A percentile compares a stretch with the other conserved stretches of the same genome.
Conservation (phyloP, 2,888 invertebrate species). For the Tetheella fluctuosa region DNA sequence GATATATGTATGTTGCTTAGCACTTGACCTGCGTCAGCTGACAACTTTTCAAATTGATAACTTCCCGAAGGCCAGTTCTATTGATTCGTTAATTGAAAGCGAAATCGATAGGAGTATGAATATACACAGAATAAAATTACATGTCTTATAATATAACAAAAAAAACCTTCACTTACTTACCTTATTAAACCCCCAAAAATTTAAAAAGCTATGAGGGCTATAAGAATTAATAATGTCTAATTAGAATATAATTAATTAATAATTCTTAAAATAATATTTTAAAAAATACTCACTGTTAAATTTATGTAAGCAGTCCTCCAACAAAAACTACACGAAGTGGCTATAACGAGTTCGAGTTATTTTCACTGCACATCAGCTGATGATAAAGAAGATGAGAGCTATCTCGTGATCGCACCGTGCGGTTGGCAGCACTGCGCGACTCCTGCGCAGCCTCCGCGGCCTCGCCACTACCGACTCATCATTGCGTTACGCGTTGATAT, state of each 20-base stretch:
- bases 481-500: conserved; percentile 31
- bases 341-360: conserved; percentile 47
- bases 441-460: conserved; percentile 72
- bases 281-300: conserved; percentile 46
- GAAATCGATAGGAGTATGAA: background rate
- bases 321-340: conserved; percentile 45
- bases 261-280: too few relatives aligned
- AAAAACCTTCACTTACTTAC: background rate
- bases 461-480: conserved; percentile 46
- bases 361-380: conserved; percentile 70
- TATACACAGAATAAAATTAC: too few relatives aligned
- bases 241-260: too few relatives aligned
- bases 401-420: conserved; percentile 75
- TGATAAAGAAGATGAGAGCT: conserved; percentile 76
- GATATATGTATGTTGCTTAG: background rate
- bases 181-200: background rate
- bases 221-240: too few relatives aligned
- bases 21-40: background rate
- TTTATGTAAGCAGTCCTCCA: conserved; percentile 33
- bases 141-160: background rate
- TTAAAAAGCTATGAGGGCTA: background rate
- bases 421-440: conserved; percentile 70
- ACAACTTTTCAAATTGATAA: background rate
- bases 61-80: background rate
- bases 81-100: background rate